A percentile compares a stretch with the other conserved stretches of the same genome.
phyloP scores from a whole-genome alignment of 1,140 invertebrate species.

The Ptiloglossa arizonensis region DNA sequence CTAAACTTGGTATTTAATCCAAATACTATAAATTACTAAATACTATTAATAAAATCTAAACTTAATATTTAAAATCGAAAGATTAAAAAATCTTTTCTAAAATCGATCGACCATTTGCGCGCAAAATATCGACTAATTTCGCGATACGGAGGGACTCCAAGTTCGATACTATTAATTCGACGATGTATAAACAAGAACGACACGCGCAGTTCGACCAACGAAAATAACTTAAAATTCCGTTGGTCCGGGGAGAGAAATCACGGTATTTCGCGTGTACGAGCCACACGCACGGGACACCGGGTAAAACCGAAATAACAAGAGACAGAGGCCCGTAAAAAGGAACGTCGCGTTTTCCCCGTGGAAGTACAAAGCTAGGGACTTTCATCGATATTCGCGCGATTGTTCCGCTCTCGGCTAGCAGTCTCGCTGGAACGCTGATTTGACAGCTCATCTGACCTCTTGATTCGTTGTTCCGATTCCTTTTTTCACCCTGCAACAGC shows the following conservation, averaged over 20 bases:
- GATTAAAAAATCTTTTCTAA: no score
- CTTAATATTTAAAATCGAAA: no score
- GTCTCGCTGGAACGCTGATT: conserved; percentile 62
- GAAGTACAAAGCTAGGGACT: conserved; percentile 45
- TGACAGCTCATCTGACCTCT: conserved; percentile 64
- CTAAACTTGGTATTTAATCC: no score
- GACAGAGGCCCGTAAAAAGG: conserved; percentile 36
- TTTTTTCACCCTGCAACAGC: conserved; percentile 38
- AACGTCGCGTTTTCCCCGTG: conserved; percentile 28
- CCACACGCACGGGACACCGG: neutral
- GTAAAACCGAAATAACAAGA: conserved; percentile 40
- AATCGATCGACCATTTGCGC: no score
- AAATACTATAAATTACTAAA: no score
- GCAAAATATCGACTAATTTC: no score
- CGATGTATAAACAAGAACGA: no score
- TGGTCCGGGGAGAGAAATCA: neutral
- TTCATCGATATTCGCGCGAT: conserved; percentile 61
- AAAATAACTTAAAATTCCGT: neutral
- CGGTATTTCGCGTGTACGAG: neutral
- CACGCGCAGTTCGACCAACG: no score
- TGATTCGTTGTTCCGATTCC: conserved; percentile 58
- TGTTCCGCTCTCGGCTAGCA: conserved; percentile 50
- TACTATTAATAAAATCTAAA: no score
- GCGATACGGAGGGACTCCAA: no score
- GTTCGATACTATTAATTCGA: no score